These are phyloP conservation scores for Megaceryle alcyon DNA, from an alignment of 2,797 vertebrate genomes.

Conservation along the genomic window DNA sequence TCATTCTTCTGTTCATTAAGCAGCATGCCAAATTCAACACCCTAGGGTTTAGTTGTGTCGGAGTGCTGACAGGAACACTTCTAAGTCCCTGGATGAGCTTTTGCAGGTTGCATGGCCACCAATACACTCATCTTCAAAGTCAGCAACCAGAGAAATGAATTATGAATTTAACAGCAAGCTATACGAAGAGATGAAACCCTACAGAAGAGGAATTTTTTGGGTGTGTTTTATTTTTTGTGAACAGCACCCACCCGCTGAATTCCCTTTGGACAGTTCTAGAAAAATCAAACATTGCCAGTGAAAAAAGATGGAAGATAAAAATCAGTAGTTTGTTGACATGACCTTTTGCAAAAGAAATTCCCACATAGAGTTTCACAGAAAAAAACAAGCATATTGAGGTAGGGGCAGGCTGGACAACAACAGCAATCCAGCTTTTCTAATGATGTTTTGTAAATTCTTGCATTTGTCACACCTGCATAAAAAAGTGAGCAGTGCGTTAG, in stretches of 20 bases:
- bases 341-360: background rate
- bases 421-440: background rate
- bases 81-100: background rate
- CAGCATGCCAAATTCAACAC: conserved; percentile 32
- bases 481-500: background rate
- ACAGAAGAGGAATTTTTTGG: background rate
- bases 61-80: background rate
- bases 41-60: background rate
- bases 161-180: background rate
- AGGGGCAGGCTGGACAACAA: background rate
- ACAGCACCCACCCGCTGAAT: background rate
- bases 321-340: background rate
- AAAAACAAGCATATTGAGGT: background rate
- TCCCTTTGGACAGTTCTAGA: background rate
- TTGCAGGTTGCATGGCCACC: background rate
- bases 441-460: background rate
- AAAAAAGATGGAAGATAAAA: background rate
- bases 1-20: conserved; percentile 14
- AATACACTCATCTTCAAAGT: background rate
- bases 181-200: background rate
- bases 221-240: background rate
- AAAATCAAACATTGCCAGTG: background rate
- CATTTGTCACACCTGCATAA: background rate
- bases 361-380: background rate
- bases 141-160: background rate